Conservation (phyloP, 2,888 invertebrate genomes). For the Dasypolia templi region DNA sequence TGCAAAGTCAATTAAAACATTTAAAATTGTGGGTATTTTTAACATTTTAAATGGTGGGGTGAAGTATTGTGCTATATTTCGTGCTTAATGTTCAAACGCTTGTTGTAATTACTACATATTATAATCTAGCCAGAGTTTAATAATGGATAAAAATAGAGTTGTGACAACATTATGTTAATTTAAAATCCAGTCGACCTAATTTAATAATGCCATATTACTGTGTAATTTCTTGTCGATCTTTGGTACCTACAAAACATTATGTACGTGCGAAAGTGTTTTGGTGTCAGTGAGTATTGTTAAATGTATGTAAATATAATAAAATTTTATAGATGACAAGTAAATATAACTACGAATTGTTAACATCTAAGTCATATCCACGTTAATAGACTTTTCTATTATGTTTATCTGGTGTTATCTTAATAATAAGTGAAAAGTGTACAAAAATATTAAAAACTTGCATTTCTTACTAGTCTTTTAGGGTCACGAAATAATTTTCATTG, state of each 20-base stretch:
- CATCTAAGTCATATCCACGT: constrained; percentile 89
- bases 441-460: constrained; percentile 87
- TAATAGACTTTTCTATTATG: constrained; percentile 85
- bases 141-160: constrained; percentile 46
- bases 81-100: constrained; percentile 39
- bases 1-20: constrained; percentile 61
- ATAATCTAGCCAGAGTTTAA: constrained; percentile 61
- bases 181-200: constrained; percentile 61
- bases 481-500: constrained; percentile 81
- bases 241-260: constrained; percentile 47
- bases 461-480: constrained; percentile 89
- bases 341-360: constrained; percentile 81
- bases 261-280: constrained; percentile 65
- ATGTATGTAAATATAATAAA: constrained; percentile 73
- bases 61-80: constrained; percentile 35
- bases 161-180: constrained; percentile 51
- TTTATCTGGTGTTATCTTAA: constrained; percentile 89
- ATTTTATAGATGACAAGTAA: constrained; percentile 69
- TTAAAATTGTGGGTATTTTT: too few species aligned
- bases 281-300: constrained; percentile 71
- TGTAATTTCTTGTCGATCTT: constrained; percentile 63
- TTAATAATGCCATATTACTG: constrained; percentile 67
- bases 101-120: constrained; percentile 34
- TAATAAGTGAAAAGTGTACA: constrained; percentile 89
- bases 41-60: constrained; percentile 22